Evolutionary conservation across 2,113 vertebrate genomes (phyloP).

Genomic region (Eira barbara): DNA sequence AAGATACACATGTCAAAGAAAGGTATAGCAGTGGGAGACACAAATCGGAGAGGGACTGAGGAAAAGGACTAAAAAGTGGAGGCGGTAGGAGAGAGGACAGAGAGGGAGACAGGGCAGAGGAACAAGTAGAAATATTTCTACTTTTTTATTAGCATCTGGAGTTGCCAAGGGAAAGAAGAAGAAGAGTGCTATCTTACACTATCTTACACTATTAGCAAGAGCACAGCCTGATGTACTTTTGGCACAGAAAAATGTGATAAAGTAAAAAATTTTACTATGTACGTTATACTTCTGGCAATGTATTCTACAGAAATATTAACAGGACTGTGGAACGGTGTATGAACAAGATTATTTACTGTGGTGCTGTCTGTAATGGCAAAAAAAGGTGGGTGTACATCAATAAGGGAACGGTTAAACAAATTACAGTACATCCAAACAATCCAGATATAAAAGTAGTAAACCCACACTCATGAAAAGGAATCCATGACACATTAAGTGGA

Average conservation of each 20-base stretch:
- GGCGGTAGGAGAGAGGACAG: rapidly evolving
- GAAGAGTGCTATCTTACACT: not conserved
- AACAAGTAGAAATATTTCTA: not conserved
- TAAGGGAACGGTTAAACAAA: not conserved
- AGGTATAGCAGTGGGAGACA: not conserved
- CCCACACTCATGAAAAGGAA: not conserved
- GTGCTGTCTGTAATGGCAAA: not conserved
- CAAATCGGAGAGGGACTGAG: too few relatives aligned
- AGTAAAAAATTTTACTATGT: not conserved
- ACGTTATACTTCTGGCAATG: not conserved
- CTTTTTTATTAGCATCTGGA: not conserved
- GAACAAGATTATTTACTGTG: not conserved
- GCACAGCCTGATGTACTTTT: not conserved
- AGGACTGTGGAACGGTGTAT: not conserved
- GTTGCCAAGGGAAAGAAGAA: not conserved
- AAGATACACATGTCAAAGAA: not conserved
- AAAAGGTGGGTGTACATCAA: not conserved
- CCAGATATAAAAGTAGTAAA: not conserved
- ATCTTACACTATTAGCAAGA: not conserved
- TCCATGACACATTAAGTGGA: not conserved
- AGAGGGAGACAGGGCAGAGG: not conserved
- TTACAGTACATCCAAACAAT: not conserved
- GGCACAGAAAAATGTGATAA: not conserved
- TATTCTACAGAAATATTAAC: not conserved
- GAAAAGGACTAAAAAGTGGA: not conserved